Evolutionary conservation across 2,113 vertebrate genomes (phyloP).

Genomic region (Loxodonta africana): DNA sequence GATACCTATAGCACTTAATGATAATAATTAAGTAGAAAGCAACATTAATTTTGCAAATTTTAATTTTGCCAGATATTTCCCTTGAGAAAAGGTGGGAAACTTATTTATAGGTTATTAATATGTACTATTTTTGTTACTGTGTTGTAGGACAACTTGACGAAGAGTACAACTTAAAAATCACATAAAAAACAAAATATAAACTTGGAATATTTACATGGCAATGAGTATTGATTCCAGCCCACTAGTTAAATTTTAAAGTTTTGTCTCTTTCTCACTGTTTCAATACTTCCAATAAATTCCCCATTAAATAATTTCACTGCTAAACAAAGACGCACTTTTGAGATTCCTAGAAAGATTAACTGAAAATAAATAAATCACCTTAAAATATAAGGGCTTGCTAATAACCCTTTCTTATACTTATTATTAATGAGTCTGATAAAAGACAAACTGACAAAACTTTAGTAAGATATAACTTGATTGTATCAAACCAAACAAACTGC

Average conservation of each 20-base stretch:
- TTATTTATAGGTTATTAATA: conserved; percentile 38
- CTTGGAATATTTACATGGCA: background rate
- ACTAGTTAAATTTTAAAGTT: conserved; percentile 21
- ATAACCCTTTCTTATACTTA: background rate
- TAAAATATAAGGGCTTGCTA: conserved; percentile 50
- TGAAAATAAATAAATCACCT: conserved; percentile 44
- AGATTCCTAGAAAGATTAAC: conserved; percentile 46
- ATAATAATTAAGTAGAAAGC: background rate
- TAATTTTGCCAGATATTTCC: background rate
- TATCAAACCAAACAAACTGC: background rate
- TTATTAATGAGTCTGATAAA: conserved; percentile 33
- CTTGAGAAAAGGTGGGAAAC: background rate
- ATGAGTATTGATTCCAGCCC: conserved; percentile 10
- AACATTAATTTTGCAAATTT: background rate
- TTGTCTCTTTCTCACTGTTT: background rate
- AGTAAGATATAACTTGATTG: conserved; percentile 55
- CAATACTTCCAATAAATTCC: conserved; percentile 49
- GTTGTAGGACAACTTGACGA: background rate
- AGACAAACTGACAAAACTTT: conserved; percentile 25
- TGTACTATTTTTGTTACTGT: background rate
- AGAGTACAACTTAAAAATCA: conserved; percentile 20
- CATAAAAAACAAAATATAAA: background rate
- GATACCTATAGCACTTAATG: background rate
- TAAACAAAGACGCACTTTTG: conserved; percentile 48
- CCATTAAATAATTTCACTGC: conserved; percentile 34